Base-by-base conservation (phyloP, 1,140 invertebrate genomes). In the Lasaia peninsularis region DNA sequence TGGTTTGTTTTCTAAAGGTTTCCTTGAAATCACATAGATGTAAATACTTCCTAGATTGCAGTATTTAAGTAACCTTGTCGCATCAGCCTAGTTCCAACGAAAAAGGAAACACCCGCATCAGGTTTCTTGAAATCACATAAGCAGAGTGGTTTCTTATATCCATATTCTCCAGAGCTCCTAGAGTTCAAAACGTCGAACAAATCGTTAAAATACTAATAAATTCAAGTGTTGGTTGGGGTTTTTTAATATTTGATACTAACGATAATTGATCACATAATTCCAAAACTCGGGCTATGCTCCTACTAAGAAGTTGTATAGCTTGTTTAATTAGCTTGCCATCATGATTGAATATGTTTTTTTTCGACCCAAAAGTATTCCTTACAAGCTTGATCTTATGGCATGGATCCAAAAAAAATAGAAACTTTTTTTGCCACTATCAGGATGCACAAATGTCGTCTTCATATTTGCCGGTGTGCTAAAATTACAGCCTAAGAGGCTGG, bases 291-390 rank as follows among this genome's bases (percentile, higher is more conserved):
- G 32, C 34, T n/a, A 58, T n/a, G 35, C 48, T 56, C 9, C 49
- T 2, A 28, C 44, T 31, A 11, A 35, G 49, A 37, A 35, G 35
- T 12, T 37, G 35, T 37, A 12, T 37, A 14, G 35, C 35, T 6
- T 59, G 73, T 12, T 64, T 8, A 18, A 56, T 56, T 73, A 69
- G 14, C 44, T 56, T 21, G 60, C 60, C 63, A 12, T 73, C 56
- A 34, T 57, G 60, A 69, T 79, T 71, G 12, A 58, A 37, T 21
- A 80, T 54, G 20, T 32, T 56, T 24, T 37, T 35, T 50, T 50
- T 28, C 48, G 18, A 11, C 20, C 8, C 24, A 28, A 28, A 28
- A 28, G 24, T 28, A 28, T 28, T 28, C 8, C 24, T 2, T 28
- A 28, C 48, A 21, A 50, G 21, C 5, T 24, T 24, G 5, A 24